Conservation (phyloP, 2,888 invertebrate genomes). For the Crocallis elinguaria region DNA sequence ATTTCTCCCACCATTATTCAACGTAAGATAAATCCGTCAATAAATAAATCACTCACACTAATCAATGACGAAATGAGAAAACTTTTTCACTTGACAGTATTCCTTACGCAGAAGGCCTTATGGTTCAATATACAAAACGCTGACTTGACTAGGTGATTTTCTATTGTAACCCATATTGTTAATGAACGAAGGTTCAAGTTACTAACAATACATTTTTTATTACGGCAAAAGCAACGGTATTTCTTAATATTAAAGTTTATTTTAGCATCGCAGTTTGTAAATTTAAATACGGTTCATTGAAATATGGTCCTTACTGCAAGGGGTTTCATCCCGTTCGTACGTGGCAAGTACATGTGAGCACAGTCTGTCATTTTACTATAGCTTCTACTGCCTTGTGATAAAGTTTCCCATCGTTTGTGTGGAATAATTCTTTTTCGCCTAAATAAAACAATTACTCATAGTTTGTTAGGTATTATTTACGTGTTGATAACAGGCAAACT, state of each 20-base stretch:
- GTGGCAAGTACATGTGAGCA: background rate
- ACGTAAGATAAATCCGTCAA: conserved; percentile 23
- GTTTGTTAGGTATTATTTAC: conserved; percentile 29
- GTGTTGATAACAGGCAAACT: conserved; percentile 12
- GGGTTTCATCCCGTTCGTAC: background rate
- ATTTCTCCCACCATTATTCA: conserved; percentile 21
- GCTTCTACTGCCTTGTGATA: background rate
- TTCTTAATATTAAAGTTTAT: background rate
- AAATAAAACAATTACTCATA: conserved; percentile 39
- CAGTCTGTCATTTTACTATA: background rate
- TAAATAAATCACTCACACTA: conserved; percentile 27
- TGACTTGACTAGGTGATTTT: background rate
- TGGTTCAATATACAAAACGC: background rate
- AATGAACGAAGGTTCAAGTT: background rate
- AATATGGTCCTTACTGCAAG: background rate
- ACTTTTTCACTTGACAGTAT: background rate
- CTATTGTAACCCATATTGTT: background rate
- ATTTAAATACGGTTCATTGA: too few species aligned
- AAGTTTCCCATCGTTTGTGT: conserved; percentile 4
- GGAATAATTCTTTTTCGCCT: conserved; percentile 2
- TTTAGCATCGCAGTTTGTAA: background rate
- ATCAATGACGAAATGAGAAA: conserved; percentile 19
- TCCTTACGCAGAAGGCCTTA: conserved; percentile 10
- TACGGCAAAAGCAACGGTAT: background rate
- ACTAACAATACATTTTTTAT: background rate